phyloP scores from a whole-genome alignment of 2,888 invertebrate species.

The Philereme vetulata region DNA sequence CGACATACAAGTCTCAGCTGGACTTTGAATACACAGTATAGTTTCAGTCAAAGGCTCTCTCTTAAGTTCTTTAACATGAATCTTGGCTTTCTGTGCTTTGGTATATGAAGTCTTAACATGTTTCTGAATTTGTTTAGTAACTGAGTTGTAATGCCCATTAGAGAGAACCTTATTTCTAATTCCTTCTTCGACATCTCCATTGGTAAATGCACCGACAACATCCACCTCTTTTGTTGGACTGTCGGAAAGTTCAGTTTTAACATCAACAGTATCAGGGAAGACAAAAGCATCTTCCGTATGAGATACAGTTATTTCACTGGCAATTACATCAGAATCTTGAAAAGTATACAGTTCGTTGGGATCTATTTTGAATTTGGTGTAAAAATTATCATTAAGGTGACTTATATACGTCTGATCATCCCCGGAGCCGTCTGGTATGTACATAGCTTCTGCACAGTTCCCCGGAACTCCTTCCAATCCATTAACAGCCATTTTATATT shows the following conservation, averaged over 20 bases:
- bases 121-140: constrained; percentile 44
- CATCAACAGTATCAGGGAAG: constrained; percentile 65
- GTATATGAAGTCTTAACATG: constrained; percentile 60
- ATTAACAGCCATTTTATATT: constrained; percentile 76
- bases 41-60: constrained; percentile 53
- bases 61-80: constrained; percentile 51
- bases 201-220: constrained; percentile 58
- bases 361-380: constrained; percentile 80
- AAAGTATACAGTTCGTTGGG: constrained; percentile 80
- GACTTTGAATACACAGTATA: constrained; percentile 56
- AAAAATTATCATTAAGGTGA: constrained; percentile 75
- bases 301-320: constrained; percentile 76
- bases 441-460: constrained; percentile 73
- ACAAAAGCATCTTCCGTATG: constrained; percentile 77
- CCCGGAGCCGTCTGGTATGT: constrained; percentile 70
- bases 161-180: constrained; percentile 56
- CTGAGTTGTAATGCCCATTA: constrained; percentile 67
- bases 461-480: constrained; percentile 66
- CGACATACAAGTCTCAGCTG: constrained; percentile 48
- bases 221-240: constrained; percentile 67
- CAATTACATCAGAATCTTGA: constrained; percentile 78
- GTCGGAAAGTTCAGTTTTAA: constrained; percentile 59
- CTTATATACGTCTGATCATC: constrained; percentile 74
- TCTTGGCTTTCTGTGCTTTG: constrained; percentile 69
- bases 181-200: constrained; percentile 66